A percentile compares a stretch with the other conserved stretches of the same genome.
These are phyloP conservation scores for Notocelia uddmanniana DNA, from an alignment of 2,888 invertebrate genomes.

Conservation along the genomic window DNA sequence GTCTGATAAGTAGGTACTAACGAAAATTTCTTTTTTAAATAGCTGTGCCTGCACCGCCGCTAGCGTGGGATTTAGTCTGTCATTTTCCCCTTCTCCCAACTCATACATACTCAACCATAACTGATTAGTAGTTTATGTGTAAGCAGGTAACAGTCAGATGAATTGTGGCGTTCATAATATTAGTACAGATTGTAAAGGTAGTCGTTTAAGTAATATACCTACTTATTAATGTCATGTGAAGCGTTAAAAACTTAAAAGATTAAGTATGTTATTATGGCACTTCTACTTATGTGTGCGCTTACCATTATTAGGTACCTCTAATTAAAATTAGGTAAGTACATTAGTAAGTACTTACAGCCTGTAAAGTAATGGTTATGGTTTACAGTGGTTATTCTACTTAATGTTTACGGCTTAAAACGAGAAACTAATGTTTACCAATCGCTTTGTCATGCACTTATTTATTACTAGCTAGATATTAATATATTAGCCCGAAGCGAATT, in stretches of 20 bases:
- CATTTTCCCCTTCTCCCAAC: no score
- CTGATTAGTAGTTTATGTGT: no score
- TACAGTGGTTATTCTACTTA: background rate
- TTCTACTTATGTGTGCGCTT: constrained; percentile 3
- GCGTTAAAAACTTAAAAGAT: background rate
- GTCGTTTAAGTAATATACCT: background rate
- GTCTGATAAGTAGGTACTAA: no score
- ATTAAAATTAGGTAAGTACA: background rate
- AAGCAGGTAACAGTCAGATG: no score
- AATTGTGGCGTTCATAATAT: no score
- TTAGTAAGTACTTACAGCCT: background rate
- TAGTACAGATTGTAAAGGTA: no score
- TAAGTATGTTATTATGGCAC: constrained; percentile 21
- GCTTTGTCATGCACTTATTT: constrained; percentile 10
- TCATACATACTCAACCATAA: no score
- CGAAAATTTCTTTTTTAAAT: no score
- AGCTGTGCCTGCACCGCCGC: no score
- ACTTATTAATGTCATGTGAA: background rate
- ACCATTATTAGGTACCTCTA: background rate
- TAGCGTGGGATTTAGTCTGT: no score
- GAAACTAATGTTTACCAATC: constrained; percentile 8
- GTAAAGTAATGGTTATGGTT: background rate
- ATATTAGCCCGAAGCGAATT: constrained; percentile 9
- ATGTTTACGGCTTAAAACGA: constrained; percentile 3
- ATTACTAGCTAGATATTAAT: constrained; percentile 9